A percentile compares a stretch with the other conserved stretches of the same genome.
phyloP scores from a whole-genome alignment of 2,888 invertebrate species.

The Campopleginae sp. region DNA sequence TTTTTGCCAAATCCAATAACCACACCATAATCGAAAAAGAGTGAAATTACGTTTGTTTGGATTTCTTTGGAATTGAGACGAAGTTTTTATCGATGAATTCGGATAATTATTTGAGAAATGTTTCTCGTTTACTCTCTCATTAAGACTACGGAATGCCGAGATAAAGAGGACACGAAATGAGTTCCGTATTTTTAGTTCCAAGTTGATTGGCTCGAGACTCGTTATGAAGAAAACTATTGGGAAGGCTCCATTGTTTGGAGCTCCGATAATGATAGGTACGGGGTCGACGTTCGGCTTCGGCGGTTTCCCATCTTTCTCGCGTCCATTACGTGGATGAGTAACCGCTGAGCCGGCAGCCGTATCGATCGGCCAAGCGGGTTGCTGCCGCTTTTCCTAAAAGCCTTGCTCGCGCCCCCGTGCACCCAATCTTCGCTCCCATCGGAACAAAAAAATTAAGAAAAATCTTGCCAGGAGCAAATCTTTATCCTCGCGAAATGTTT shows the following conservation, averaged over 20 bases:
- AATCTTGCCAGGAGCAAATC: background rate
- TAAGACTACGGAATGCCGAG: background rate
- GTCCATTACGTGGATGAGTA: conserved; percentile 30
- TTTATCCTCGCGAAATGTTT: background rate
- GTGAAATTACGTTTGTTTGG: background rate
- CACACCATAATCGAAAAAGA: background rate
- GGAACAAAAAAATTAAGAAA: background rate
- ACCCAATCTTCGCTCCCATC: background rate
- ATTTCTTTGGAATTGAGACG: background rate
- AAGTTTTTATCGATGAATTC: background rate
- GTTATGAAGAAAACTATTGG: background rate
- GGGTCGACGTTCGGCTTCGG: conserved; percentile 9
- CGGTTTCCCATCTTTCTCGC: conserved; percentile 22
- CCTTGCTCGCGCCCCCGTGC: background rate
- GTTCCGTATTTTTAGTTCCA: background rate
- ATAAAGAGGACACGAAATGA: background rate
- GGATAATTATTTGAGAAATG: background rate
- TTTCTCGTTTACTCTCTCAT: background rate
- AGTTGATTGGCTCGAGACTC: background rate
- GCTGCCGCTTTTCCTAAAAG: conserved; percentile 18
- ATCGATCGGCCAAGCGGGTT: conserved; percentile 32
- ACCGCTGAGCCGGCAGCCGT: conserved; percentile 31
- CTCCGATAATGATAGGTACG: background rate
- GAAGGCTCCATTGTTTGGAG: background rate
- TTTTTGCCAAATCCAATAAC: background rate